phyloP scores from a whole-genome alignment of 1,140 invertebrate species.

The Atta cephalotes region DNA sequence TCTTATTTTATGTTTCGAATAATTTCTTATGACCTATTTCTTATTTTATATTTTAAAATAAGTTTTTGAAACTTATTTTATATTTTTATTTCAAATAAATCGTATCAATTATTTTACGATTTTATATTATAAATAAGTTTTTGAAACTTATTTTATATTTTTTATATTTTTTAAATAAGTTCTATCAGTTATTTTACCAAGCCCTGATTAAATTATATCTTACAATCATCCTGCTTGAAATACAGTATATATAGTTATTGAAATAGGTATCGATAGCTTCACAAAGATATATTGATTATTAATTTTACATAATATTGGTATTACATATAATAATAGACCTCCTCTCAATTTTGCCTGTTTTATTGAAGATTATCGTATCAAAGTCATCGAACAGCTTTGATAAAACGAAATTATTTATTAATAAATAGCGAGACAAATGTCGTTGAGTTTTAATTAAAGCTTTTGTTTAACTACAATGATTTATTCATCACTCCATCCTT shows the following conservation, averaged over 20 bases:
- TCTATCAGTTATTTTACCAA: too few relatives aligned
- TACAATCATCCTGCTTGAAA: not conserved
- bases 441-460: slow-evolving; percentile 28
- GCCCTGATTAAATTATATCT: not conserved
- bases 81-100: too few relatives aligned
- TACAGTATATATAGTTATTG: not conserved
- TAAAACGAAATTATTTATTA: slow-evolving; percentile 24
- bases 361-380: not conserved
- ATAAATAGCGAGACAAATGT: slow-evolving; percentile 1
- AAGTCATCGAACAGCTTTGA: not conserved
- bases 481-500: not conserved
- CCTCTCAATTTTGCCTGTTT: slow-evolving; percentile 6
- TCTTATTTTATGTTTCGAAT: too few relatives aligned
- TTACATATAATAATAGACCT: slow-evolving; percentile 8
- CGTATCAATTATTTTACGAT: too few relatives aligned
- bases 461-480: not conserved
- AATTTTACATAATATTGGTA: not conserved
- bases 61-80: too few relatives aligned
- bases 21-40: too few relatives aligned
- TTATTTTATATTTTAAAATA: too few relatives aligned
- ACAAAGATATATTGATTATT: slow-evolving; percentile 14
- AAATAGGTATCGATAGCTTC: slow-evolving; percentile 20
- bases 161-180: too few relatives aligned
- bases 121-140: too few relatives aligned
- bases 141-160: too few relatives aligned